Percentiles rank a stretch among this genome's conserved stretches.
phyloP scores from a whole-genome alignment of 1,140 invertebrate genomes.

The Rhyzopertha dominica region DNA sequence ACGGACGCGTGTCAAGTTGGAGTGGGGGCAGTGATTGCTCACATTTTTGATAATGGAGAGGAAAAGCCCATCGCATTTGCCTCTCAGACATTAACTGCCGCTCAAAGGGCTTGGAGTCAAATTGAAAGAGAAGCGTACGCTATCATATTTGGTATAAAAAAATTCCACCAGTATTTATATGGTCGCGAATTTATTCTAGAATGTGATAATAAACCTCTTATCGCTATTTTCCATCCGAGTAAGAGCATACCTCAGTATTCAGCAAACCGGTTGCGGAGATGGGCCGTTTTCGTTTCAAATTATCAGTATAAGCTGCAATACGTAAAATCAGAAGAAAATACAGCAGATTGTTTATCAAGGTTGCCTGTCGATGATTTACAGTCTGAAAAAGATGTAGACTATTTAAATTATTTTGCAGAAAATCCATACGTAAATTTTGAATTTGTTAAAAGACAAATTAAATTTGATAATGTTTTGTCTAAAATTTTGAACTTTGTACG shows the following conservation, averaged over 20 bases:
- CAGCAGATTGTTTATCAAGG: too few species aligned
- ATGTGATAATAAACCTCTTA: constrained; percentile 15
- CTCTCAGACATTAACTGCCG: constrained; percentile 33
- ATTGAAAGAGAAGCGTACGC: constrained; percentile 32
- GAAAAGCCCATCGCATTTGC: constrained; percentile 34
- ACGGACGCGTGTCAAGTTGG: constrained; percentile 14
- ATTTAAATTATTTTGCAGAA: too few species aligned
- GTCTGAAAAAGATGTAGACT: too few species aligned
- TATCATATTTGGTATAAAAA: constrained; percentile 44
- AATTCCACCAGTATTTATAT: constrained; percentile 21
- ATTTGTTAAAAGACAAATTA: too few species aligned
- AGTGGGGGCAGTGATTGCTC: constrained; percentile 7
- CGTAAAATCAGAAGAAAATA: too few species aligned
- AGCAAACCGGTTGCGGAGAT: too few species aligned
- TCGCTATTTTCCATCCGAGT: constrained; percentile 15
- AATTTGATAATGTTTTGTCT: too few species aligned
- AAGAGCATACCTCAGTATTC: constrained; percentile 31
- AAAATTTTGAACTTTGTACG: too few species aligned
- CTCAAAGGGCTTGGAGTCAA: constrained; percentile 38
- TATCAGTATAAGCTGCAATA: too few species aligned
- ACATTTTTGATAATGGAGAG: constrained; percentile 13
- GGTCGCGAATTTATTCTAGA: constrained; percentile 12
- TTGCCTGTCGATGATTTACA: too few species aligned
- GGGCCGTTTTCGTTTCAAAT: too few species aligned
- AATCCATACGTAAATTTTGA: too few species aligned